Evolutionary conservation across 2,113 vertebrate species (phyloP).

Genomic region (Mionectes macconnelli): DNA sequence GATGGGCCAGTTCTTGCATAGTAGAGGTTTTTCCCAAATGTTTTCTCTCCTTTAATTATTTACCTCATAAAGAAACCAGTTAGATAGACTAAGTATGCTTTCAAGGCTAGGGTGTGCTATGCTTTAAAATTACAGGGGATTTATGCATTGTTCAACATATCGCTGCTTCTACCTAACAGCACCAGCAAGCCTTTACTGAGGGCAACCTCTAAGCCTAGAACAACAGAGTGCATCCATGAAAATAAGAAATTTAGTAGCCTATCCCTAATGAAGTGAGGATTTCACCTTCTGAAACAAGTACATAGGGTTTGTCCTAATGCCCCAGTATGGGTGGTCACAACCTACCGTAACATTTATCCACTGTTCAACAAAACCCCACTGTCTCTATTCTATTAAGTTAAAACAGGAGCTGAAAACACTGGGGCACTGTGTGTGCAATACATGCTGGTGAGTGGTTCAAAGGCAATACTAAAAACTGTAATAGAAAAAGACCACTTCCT

Average conservation of each 20-base stretch:
- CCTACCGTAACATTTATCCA: not conserved
- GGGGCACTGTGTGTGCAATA: not conserved
- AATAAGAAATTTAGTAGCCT: not conserved
- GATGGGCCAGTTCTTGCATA: not conserved
- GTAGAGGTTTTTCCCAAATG: not conserved
- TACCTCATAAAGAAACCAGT: conserved; percentile 27
- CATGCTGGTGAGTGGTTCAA: not conserved
- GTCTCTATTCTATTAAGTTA: not conserved
- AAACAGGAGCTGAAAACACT: not conserved
- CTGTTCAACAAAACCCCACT: not conserved
- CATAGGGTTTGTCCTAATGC: not conserved
- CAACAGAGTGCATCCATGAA: not conserved
- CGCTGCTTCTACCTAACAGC: not conserved
- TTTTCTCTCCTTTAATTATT: conserved; percentile 59
- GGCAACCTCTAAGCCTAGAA: not conserved
- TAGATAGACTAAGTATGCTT: not conserved
- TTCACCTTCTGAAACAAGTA: not conserved
- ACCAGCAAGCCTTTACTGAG: not conserved
- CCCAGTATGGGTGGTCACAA: not conserved
- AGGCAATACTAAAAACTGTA: not conserved
- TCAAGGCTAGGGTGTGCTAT: not conserved
- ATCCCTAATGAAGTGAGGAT: not conserved
- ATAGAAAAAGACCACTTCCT: not conserved
- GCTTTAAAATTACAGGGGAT: not conserved
- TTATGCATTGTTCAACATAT: not conserved